A percentile compares a stretch with the other conserved stretches of the same genome.
Evolutionary conservation across 2,888 invertebrate species (phyloP).

Genomic region (Rhodophaea formosa): DNA sequence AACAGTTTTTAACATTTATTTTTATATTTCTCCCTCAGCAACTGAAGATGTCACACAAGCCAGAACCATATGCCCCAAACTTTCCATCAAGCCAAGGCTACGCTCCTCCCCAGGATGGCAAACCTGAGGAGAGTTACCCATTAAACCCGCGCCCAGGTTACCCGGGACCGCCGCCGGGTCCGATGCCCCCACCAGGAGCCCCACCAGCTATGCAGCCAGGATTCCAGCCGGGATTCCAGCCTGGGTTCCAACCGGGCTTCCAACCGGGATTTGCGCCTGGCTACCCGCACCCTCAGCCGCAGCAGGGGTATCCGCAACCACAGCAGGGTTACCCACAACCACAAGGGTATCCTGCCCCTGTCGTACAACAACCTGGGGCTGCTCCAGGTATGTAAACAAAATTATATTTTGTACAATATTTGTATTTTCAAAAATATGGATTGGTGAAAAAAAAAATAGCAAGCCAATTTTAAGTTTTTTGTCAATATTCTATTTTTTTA

Average conservation of each 20-base stretch:
- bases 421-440: too few relatives aligned
- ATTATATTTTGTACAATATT: too few relatives aligned
- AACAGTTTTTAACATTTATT: too few relatives aligned
- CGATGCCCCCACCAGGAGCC: slow-evolving; percentile 54
- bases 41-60: slow-evolving; percentile 72
- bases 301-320: slow-evolving; percentile 38
- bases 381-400: slow-evolving; percentile 43
- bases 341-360: slow-evolving; percentile 45
- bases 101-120: slow-evolving; percentile 57
- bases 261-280: slow-evolving; percentile 57
- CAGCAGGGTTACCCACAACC: slow-evolving; percentile 38
- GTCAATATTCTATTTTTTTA: too few relatives aligned
- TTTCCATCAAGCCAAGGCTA: slow-evolving; percentile 70
- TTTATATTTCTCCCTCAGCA: not conserved
- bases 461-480: too few relatives aligned
- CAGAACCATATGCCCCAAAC: slow-evolving; percentile 68
- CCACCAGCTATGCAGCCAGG: slow-evolving; percentile 54
- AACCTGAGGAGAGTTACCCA: slow-evolving; percentile 29
- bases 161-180: slow-evolving; percentile 50
- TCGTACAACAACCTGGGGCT: slow-evolving; percentile 55
- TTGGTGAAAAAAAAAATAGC: too few relatives aligned
- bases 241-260: slow-evolving; percentile 57
- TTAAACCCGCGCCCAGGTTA: slow-evolving; percentile 41
- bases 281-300: slow-evolving; percentile 42
- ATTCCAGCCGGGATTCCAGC: slow-evolving; percentile 59